Conservation (phyloP, 2,888 invertebrate genomes). For the Drosophila kuntzei region DNA sequence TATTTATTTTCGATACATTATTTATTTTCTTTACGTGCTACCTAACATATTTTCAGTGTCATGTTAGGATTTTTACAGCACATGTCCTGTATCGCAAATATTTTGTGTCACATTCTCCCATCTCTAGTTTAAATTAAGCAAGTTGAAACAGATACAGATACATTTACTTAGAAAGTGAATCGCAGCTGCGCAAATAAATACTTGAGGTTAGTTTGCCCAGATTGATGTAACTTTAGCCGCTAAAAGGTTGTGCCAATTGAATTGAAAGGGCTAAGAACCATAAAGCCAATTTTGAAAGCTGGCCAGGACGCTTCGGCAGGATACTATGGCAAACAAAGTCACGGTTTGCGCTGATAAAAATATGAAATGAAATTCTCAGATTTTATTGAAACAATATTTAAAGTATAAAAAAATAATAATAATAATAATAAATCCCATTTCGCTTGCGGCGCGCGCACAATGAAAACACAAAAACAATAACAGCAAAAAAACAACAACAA, state of each 20-base stretch:
- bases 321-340: background rate
- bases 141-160: conserved; percentile 67
- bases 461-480: conserved; percentile 69
- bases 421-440: conserved; percentile 78
- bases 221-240: conserved; percentile 68
- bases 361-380: conserved; percentile 39
- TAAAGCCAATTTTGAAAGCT: conserved; percentile 50
- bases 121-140: conserved; percentile 48
- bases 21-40: no score
- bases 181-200: conserved; percentile 74
- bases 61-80: no score
- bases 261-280: conserved; percentile 48
- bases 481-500: conserved; percentile 27
- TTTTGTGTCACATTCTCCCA: conserved; percentile 27
- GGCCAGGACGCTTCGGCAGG: background rate
- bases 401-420: conserved; percentile 58
- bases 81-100: no score
- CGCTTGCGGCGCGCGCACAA: conserved; percentile 68
- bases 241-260: conserved; percentile 63
- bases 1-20: no score
- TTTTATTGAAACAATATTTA: conserved; percentile 77
- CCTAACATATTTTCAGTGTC: no score
- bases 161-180: conserved; percentile 33
- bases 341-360: conserved; percentile 28
- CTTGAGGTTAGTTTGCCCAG: conserved; percentile 48